Evolutionary conservation across 2,113 vertebrate species (phyloP).

Genomic region (Malurus alboscapulatus): DNA sequence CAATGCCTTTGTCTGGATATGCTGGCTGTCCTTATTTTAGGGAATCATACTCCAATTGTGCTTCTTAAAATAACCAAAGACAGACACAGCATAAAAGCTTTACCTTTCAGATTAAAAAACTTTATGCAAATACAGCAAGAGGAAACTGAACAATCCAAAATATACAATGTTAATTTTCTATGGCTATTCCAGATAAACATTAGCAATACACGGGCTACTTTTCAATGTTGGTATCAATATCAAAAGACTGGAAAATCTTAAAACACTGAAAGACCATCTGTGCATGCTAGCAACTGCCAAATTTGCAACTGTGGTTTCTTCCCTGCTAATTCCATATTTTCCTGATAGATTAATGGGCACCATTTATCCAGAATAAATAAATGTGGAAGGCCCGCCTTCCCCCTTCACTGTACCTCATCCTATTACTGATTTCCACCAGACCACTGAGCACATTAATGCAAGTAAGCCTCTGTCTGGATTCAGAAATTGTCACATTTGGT

Average conservation of each 20-base stretch:
- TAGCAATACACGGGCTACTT: conserved; percentile 22
- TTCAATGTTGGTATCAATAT: conserved; percentile 68
- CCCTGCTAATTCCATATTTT: conserved; percentile 68
- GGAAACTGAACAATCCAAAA: conserved; percentile 14
- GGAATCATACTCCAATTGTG: background rate
- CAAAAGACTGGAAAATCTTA: conserved; percentile 70
- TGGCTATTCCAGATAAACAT: conserved; percentile 45
- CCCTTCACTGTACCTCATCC: conserved; percentile 15
- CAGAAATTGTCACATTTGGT: conserved; percentile 35
- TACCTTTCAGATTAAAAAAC: conserved; percentile 13
- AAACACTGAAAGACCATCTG: conserved; percentile 59
- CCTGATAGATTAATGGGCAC: conserved; percentile 66
- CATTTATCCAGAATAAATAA: conserved; percentile 64
- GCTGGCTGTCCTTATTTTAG: background rate
- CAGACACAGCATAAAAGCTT: background rate
- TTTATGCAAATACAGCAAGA: background rate
- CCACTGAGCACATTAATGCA: conserved; percentile 39
- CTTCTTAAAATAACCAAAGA: conserved; percentile 21
- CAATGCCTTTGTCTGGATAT: background rate
- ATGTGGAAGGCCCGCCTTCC: background rate
- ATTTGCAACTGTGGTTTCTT: conserved; percentile 57
- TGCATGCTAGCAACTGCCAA: conserved; percentile 55
- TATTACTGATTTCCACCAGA: conserved; percentile 43
- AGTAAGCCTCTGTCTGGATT: conserved; percentile 40
- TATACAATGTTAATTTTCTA: conserved; percentile 32